These are phyloP conservation scores for Echinarachnius parma DNA, from an alignment of 53 echinoderm and acorn worm genomes.

Conservation along the genomic window DNA sequence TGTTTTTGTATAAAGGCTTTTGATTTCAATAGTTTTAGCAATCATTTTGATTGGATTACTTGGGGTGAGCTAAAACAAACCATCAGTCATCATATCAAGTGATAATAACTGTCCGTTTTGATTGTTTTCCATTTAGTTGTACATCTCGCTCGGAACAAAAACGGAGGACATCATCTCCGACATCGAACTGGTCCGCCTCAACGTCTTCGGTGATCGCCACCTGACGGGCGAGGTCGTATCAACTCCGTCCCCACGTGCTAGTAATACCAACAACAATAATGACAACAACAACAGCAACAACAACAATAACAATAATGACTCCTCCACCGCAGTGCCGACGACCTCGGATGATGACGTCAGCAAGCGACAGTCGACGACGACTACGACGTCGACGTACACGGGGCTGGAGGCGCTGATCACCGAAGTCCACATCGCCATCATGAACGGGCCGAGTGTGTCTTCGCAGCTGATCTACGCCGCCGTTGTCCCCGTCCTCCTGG, in stretches of 20 bases:
- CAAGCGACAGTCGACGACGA: conserved; percentile 7
- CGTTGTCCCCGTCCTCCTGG: conserved; percentile 55
- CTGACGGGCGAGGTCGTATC: conserved; percentile 11
- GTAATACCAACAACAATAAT: background rate
- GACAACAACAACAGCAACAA: background rate
- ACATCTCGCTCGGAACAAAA: conserved; percentile 63
- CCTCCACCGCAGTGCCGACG: conserved; percentile 22
- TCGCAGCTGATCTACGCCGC: conserved; percentile 60
- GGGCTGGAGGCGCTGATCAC: conserved; percentile 57
- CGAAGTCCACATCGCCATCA: conserved; percentile 61
- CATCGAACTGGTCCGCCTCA: conserved; percentile 67
- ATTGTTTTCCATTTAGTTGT: conserved; percentile 47
- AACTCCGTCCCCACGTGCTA: conserved; percentile 5
- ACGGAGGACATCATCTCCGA: conserved; percentile 66
- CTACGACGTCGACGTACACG: conserved; percentile 40
- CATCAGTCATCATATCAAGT: too few species aligned
- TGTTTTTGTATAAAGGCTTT: too few species aligned
- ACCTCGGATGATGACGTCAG: background rate
- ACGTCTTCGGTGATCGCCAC: conserved; percentile 43
- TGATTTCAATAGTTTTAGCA: too few species aligned
- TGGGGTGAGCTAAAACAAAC: too few species aligned
- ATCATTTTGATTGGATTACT: too few species aligned
- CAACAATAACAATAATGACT: background rate
- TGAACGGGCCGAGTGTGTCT: conserved; percentile 69
- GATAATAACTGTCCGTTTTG: too few species aligned